Evolutionary conservation across 2,113 vertebrate genomes (phyloP), one percentile per base, ranked within the genome.

Genomic region (Ictidomys tridecemlineatus): DNA sequence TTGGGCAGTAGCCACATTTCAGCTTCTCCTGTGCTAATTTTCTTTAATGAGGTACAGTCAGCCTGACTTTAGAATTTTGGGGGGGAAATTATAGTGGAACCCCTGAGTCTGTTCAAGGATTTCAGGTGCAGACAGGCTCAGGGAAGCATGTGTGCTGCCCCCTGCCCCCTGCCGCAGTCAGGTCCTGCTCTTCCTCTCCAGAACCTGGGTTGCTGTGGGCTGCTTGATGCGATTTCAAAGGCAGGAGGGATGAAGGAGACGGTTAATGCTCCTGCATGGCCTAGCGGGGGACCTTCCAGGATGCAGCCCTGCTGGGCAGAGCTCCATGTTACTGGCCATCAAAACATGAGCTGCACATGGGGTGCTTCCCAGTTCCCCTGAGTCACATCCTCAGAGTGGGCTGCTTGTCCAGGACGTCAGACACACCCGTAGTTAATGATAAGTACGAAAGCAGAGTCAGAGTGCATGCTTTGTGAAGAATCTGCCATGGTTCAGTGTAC

Each of bases 401-500:
- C 61, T 92, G 58, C 90, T 42, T 78, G 89, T 84, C 65, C 34
- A 39, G 65, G 73, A 34, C 74, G 37, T 76, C 89, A 28, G 79
- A 73, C 83, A 90, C n/a, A 89, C 79, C 53, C 67, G 12, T 39
- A 70, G 93, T 85, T 96, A 89, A 82, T 4, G 17, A 8, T 89
- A 56, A 69, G 20, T 73, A 28, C 30, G 53, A 94, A 42, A 56
- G 13, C 48, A 70, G 51, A 87, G 45, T 30, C 34, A 67, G 67
- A 73, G 58, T 7, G 17, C 85, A 58, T 32, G n/a, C 65, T 65
- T 93, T 85, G 79, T 63, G 42, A 85, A 34, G 26, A 73, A 26
- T 77, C 95, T 96, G 74, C 9, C 30, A 26, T 79, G 4, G 1
- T 91, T 37, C n/a, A 76, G 1, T 88, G n/a, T 39, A 32, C 13